Evolutionary conservation across 2,113 vertebrate species (phyloP).

Genomic region (Notarius quadriscutis): DNA sequence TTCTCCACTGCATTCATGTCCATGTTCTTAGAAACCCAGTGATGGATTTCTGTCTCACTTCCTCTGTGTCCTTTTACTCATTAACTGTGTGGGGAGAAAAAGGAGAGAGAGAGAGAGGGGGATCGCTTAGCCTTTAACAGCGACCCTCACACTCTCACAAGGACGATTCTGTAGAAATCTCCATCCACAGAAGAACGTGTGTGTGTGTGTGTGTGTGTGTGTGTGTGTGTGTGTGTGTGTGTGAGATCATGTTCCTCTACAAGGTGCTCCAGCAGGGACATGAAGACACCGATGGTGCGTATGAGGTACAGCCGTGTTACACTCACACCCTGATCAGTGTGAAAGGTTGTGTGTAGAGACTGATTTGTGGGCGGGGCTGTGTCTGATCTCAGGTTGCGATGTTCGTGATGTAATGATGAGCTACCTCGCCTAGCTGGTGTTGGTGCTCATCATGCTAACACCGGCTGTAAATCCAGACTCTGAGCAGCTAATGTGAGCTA

Average conservation of each 20-base stretch:
- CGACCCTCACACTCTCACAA: background rate
- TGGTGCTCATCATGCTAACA: background rate
- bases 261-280: conserved; percentile 74
- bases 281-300: conserved; percentile 66
- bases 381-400: background rate
- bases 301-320: conserved; percentile 61
- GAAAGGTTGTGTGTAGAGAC: background rate
- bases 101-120: background rate
- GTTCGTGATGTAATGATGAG: background rate
- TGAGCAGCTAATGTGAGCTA: background rate
- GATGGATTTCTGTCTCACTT: conserved; percentile 4
- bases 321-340: background rate
- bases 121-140: conserved; percentile 13
- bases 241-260: conserved; percentile 74
- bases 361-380: background rate
- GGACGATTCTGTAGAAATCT: conserved; percentile 2
- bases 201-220: background rate
- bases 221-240: conserved; percentile 30
- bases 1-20: conserved; percentile 13
- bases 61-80: conserved; percentile 3
- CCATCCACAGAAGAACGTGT: background rate
- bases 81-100: conserved; percentile 29
- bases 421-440: background rate
- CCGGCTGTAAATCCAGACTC: background rate
- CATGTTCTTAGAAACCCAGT: conserved; percentile 16